phyloP scores from a whole-genome alignment of 2,113 vertebrate species.

The Orientallactaga bullata region DNA sequence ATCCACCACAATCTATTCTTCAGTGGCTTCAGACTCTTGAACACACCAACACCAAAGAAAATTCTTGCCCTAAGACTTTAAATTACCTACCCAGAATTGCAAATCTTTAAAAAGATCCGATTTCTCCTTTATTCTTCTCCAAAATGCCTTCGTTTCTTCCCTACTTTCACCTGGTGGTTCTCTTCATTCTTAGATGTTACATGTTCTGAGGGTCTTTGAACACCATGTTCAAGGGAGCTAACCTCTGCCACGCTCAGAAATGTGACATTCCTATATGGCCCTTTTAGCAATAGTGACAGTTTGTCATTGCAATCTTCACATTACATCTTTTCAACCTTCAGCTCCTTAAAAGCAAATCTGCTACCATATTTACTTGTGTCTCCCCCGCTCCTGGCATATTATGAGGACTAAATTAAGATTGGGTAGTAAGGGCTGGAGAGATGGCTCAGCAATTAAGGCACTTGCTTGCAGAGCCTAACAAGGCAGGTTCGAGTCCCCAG shows the following conservation, averaged over 20 bases:
- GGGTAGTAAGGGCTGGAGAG: neutral
- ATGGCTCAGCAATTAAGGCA: no score
- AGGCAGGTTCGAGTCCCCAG: no score
- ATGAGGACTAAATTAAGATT: neutral
- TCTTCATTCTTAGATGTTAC: neutral
- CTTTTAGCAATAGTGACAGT: neutral
- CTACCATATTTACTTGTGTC: constrained; percentile 31
- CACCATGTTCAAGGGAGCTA: neutral
- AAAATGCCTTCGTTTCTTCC: neutral
- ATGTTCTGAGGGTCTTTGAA: neutral
- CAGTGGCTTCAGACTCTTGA: neutral
- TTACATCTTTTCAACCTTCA: constrained; percentile 1
- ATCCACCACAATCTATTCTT: neutral
- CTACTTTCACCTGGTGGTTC: neutral
- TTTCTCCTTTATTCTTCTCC: neutral
- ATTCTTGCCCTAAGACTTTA: constrained; percentile 20
- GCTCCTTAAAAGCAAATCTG: neutral
- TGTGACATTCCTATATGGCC: neutral
- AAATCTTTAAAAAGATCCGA: neutral
- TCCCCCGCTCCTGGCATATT: neutral
- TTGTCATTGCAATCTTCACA: neutral
- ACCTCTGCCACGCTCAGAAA: neutral
- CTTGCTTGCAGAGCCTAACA: no score
- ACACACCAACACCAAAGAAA: neutral
- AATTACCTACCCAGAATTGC: neutral